Evolutionary conservation across 1,140 invertebrate genomes (phyloP).

Genomic region (Apis cerana): DNA sequence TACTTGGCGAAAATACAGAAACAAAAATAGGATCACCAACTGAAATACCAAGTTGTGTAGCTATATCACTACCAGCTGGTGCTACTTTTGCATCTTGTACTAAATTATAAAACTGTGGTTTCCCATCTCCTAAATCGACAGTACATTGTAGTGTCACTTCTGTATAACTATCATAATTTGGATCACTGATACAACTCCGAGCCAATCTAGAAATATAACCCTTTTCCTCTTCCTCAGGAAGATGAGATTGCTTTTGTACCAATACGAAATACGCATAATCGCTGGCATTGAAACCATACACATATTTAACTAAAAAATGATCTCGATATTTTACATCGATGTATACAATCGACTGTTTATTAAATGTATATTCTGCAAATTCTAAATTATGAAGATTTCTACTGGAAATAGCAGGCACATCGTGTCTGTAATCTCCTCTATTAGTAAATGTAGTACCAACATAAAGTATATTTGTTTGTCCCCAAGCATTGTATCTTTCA

Average conservation of each 20-base stretch:
- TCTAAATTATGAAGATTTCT: constrained; percentile 89
- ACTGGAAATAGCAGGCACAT: constrained; percentile 95
- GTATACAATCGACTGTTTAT: constrained; percentile 92
- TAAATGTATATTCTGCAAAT: constrained; percentile 92
- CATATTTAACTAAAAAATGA: constrained; percentile 96
- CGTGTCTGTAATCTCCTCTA: constrained; percentile 94
- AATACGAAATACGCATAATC: constrained; percentile 97
- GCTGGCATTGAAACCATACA: constrained; percentile 97
- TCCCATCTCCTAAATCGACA: constrained; percentile 80
- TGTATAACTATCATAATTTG: constrained; percentile 96
- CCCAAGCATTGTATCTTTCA: constrained; percentile 90
- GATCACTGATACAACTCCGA: constrained; percentile 95
- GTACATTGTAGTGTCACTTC: constrained; percentile 95
- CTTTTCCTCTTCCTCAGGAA: constrained; percentile 92
- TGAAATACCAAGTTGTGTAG: constrained; percentile 89
- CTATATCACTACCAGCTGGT: constrained; percentile 90
- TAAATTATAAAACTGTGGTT: constrained; percentile 89
- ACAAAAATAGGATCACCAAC: constrained; percentile 90
- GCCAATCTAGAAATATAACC: constrained; percentile 95
- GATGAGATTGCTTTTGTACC: constrained; percentile 95
- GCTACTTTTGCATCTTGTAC: constrained; percentile 95
- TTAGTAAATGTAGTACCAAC: constrained; percentile 97
- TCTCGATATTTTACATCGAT: constrained; percentile 97
- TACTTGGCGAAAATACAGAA: constrained; percentile 91
- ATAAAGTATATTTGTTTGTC: constrained; percentile 91